Percentiles rank a stretch among this genome's conserved stretches.
phyloP scores from a whole-genome alignment of 1,140 invertebrate genomes.

The Aphis gossypii region DNA sequence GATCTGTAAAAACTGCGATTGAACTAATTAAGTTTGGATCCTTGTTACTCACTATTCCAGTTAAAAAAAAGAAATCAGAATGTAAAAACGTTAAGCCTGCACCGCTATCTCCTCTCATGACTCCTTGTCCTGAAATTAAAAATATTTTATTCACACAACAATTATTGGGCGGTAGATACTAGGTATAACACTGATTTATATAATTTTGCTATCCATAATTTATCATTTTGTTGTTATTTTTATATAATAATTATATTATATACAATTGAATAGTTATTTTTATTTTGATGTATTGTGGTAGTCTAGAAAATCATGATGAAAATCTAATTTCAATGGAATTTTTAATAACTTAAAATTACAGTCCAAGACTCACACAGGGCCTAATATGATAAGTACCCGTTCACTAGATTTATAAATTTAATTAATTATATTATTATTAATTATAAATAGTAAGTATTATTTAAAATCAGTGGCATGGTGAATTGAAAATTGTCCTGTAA shows the following conservation, averaged over 20 bases:
- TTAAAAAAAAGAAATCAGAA: background rate
- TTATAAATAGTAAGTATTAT: too few relatives aligned
- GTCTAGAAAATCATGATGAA: too few relatives aligned
- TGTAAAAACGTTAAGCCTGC: conserved; percentile 12
- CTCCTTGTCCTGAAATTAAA: conserved; percentile 4
- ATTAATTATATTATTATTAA: too few relatives aligned
- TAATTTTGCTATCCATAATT: background rate
- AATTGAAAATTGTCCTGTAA: too few relatives aligned
- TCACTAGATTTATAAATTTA: too few relatives aligned
- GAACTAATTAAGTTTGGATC: background rate
- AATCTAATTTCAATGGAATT: too few relatives aligned
- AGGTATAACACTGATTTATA: background rate
- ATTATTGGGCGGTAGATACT: background rate
- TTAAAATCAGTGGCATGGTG: too few relatives aligned
- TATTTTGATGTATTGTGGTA: too few relatives aligned
- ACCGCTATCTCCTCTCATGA: background rate
- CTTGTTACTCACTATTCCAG: conserved; percentile 6
- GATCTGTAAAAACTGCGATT: conserved; percentile 4
- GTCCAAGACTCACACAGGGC: too few relatives aligned
- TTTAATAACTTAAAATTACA: too few relatives aligned
- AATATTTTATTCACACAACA: background rate
- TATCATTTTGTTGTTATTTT: background rate
- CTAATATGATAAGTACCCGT: too few relatives aligned
- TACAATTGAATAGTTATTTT: background rate
- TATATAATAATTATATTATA: background rate